A percentile compares a stretch with the other conserved stretches of the same genome.
phyloP scores from a whole-genome alignment of 2,113 vertebrate species.

The Pygoscelis adeliae region DNA sequence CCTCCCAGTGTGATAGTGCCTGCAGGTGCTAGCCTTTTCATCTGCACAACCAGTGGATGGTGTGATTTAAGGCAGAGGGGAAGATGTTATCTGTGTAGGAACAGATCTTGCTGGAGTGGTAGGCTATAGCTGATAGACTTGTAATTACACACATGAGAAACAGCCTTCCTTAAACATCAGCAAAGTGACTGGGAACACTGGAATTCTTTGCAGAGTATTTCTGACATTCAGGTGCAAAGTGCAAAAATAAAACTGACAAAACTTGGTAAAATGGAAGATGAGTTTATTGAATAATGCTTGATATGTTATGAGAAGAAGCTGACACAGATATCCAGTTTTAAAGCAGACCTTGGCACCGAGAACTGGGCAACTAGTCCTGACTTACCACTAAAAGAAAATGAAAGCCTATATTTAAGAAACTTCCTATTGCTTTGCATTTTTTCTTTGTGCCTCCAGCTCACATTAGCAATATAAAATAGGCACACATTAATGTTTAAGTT shows the following conservation, averaged over 20 bases:
- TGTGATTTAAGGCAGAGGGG: background rate
- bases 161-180: background rate
- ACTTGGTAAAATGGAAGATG: background rate
- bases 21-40: background rate
- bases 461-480: constrained; percentile 55
- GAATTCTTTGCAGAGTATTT: background rate
- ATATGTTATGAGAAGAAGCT: background rate
- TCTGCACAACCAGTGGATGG: background rate
- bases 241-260: background rate
- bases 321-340: constrained; percentile 1
- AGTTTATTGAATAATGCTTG: background rate
- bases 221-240: background rate
- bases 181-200: background rate
- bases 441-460: constrained; percentile 1
- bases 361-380: constrained; percentile 30
- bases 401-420: constrained; percentile 55
- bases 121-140: background rate
- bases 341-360: background rate
- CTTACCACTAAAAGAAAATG: constrained; percentile 32
- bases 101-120: background rate
- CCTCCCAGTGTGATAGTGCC: background rate
- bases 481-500: constrained; percentile 17
- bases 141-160: background rate
- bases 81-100: background rate
- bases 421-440: constrained; percentile 51